These are phyloP conservation scores for Bombus consobrinus DNA, from an alignment of 1,140 invertebrate genomes.

Conservation along the genomic window DNA sequence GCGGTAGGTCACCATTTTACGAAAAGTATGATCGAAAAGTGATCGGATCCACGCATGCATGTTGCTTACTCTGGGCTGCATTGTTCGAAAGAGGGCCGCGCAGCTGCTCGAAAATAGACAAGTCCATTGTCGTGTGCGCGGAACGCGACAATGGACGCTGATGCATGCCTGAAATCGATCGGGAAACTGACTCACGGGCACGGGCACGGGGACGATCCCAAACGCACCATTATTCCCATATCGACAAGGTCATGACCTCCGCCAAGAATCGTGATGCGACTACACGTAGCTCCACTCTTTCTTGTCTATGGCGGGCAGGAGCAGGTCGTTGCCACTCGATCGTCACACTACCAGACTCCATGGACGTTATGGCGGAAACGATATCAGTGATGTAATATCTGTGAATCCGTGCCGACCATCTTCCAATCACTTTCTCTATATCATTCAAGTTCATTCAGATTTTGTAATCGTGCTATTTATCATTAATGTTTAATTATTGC, in stretches of 20 bases:
- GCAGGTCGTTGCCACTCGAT: conserved; percentile 61
- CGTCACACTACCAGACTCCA: conserved; percentile 34
- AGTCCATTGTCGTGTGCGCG: conserved; percentile 32
- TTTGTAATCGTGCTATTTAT: background rate
- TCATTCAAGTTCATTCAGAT: background rate
- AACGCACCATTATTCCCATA: conserved; percentile 51
- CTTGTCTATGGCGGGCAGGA: conserved; percentile 40
- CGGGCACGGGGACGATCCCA: background rate
- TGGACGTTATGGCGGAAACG: conserved; percentile 3
- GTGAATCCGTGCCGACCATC: background rate
- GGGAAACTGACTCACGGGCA: conserved; percentile 46
- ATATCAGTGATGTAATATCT: conserved; percentile 30
- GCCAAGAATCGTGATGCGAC: conserved; percentile 59
- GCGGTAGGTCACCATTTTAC: background rate
- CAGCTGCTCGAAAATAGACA: conserved; percentile 64
- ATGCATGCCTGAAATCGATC: conserved; percentile 62
- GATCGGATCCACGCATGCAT: background rate
- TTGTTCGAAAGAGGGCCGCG: conserved; percentile 43
- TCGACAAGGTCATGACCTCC: conserved; percentile 69
- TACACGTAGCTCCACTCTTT: conserved; percentile 34
- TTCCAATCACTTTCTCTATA: background rate
- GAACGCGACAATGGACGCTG: conserved; percentile 49
- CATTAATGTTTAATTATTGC: background rate
- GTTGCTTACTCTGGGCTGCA: conserved; percentile 9
- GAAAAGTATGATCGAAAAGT: conserved; percentile 26